Conservation (phyloP, 2,888 invertebrate genomes). For the Octonoba sinensis region DNA sequence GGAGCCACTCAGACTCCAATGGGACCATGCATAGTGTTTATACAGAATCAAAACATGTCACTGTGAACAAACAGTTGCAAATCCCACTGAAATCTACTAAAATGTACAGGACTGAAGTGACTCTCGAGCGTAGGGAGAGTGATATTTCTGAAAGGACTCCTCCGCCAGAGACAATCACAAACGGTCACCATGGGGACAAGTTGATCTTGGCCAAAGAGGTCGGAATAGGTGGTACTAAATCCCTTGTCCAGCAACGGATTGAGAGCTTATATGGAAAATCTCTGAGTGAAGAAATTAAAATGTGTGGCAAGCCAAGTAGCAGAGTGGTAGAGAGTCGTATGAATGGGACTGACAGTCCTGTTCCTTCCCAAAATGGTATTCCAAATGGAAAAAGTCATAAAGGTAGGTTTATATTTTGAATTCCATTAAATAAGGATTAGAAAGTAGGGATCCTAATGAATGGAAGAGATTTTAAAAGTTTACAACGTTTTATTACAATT, state of each 20-base stretch:
- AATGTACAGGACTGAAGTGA: conserved; percentile 45
- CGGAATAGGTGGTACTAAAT: conserved; percentile 69
- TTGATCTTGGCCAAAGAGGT: conserved; percentile 50
- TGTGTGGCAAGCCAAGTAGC: conserved; percentile 33
- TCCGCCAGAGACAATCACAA: not conserved
- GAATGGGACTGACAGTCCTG: conserved; percentile 45
- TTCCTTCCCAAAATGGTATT: conserved; percentile 61
- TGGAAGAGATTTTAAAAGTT: too few species aligned
- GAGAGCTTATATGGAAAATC: conserved; percentile 85
- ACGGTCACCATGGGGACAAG: conserved; percentile 22
- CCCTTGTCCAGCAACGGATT: conserved; percentile 89
- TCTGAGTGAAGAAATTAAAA: conserved; percentile 60
- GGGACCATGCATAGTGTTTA: conserved; percentile 47
- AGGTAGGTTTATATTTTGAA: conserved; percentile 32
- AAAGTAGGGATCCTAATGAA: not conserved
- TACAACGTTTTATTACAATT: too few species aligned
- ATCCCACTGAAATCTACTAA: conserved; percentile 44
- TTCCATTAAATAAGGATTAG: not conserved
- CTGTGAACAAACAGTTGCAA: conserved; percentile 54
- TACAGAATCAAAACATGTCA: conserved; percentile 52
- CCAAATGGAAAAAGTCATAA: conserved; percentile 36
- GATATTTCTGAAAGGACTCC: conserved; percentile 10
- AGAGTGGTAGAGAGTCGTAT: conserved; percentile 22
- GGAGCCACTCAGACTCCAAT: conserved; percentile 50
- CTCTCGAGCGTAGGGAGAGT: conserved; percentile 10